A percentile compares a stretch with the other conserved stretches of the same genome.
Conservation (phyloP, 2,113 vertebrate genomes). For the Archilochus colubris region DNA sequence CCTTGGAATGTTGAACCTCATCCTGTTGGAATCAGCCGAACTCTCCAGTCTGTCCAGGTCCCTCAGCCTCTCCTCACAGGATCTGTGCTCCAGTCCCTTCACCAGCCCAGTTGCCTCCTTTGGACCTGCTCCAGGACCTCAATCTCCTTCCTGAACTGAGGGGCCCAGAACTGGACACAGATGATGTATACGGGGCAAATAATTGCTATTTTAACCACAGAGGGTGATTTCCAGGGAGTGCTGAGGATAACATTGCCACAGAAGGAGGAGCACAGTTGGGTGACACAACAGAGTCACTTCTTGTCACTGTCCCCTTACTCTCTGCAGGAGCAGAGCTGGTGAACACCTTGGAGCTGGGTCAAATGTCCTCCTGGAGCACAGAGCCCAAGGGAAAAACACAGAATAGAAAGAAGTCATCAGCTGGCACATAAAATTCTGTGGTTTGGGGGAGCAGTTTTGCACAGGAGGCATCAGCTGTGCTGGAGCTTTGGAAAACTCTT, state of each 20-base stretch:
- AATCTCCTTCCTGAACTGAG: no score
- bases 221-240: neutral
- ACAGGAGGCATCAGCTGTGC: neutral
- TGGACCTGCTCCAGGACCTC: no score
- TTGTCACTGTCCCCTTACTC: neutral
- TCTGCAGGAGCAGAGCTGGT: neutral
- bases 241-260: rapidly evolving
- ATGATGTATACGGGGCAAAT: neutral
- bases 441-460: neutral
- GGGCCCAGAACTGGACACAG: no score
- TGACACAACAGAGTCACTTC: neutral
- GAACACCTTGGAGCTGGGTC: neutral
- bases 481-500: neutral
- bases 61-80: no score
- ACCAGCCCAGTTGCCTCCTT: no score
- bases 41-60: no score
- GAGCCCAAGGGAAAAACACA: rapidly evolving
- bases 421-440: rapidly evolving
- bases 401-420: neutral
- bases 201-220: neutral
- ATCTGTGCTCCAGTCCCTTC: no score
- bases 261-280: neutral
- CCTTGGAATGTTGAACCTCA: no score
- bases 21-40: no score
- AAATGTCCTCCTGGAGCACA: neutral